Conservation (phyloP, 2,888 invertebrate genomes). For the Carterocephalus palaemon region DNA sequence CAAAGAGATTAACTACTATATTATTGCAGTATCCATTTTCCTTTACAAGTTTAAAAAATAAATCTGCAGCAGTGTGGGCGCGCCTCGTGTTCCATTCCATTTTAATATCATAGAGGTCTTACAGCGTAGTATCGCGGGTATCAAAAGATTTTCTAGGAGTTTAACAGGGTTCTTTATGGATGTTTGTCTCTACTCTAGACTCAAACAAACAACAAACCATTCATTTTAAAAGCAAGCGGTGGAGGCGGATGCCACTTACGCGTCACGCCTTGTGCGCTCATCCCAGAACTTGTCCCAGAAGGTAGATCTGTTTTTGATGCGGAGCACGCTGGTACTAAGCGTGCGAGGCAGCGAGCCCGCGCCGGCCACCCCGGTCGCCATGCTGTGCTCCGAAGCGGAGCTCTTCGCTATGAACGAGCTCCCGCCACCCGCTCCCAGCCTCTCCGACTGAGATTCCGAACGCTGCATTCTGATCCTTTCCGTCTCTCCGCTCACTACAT, state of each 20-base stretch:
- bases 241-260: constrained; percentile 77
- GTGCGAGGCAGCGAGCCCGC: constrained; percentile 82
- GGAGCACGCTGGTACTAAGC: constrained; percentile 87
- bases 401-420: constrained; percentile 63
- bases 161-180: no score
- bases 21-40: no score
- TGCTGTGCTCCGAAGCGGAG: constrained; percentile 73
- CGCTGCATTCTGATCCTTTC: constrained; percentile 58
- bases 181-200: no score
- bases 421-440: constrained; percentile 64
- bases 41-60: no score
- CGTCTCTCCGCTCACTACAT: constrained; percentile 42
- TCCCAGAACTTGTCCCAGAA: constrained; percentile 93
- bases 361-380: constrained; percentile 73
- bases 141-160: no score
- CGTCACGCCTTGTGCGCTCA: constrained; percentile 82
- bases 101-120: constrained; percentile 7
- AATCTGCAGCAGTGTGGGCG: no score
- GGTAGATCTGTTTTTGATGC: constrained; percentile 86
- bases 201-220: no score
- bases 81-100: constrained; percentile 10
- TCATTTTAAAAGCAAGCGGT: no score
- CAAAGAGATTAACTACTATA: no score
- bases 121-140: no score
- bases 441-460: constrained; percentile 79